A percentile compares a stretch with the other conserved stretches of the same genome.
These are phyloP conservation scores for Microctenopoma stevenorrisi DNA, from an alignment of 2,797 vertebrate genomes.

Conservation along the genomic window DNA sequence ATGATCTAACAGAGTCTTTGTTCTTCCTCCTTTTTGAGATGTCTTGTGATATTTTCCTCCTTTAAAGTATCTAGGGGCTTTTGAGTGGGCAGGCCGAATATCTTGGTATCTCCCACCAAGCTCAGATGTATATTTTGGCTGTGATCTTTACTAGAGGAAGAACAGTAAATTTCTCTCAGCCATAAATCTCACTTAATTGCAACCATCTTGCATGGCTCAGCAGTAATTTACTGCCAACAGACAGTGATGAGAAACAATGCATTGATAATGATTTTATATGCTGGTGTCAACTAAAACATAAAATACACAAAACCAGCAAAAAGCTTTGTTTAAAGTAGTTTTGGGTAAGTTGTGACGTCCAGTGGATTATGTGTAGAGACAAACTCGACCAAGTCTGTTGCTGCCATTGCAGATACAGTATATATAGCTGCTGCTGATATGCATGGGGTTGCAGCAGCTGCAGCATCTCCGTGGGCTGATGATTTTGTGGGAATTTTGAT, in stretches of 20 bases:
- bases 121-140: conserved; percentile 67
- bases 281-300: conserved; percentile 9
- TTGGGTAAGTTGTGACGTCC: not conserved
- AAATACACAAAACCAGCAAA: not conserved
- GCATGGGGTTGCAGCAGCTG: conserved; percentile 17
- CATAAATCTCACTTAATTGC: conserved; percentile 79
- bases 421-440: no score
- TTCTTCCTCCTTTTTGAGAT: not conserved
- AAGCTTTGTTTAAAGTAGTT: not conserved
- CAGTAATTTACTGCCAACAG: conserved; percentile 40
- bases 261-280: conserved; percentile 20
- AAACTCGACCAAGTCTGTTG: not conserved
- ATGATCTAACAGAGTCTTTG: not conserved
- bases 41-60: not conserved
- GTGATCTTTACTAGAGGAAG: conserved; percentile 32
- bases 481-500: not conserved
- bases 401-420: not conserved
- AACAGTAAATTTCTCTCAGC: conserved; percentile 51
- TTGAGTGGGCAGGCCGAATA: conserved; percentile 32
- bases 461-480: not conserved
- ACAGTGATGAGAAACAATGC: conserved; percentile 39
- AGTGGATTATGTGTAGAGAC: no score
- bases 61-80: not conserved
- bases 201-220: conserved; percentile 21
- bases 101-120: conserved; percentile 45